phyloP scores from a whole-genome alignment of 2,888 invertebrate genomes.

The Microctonus brassicae region DNA sequence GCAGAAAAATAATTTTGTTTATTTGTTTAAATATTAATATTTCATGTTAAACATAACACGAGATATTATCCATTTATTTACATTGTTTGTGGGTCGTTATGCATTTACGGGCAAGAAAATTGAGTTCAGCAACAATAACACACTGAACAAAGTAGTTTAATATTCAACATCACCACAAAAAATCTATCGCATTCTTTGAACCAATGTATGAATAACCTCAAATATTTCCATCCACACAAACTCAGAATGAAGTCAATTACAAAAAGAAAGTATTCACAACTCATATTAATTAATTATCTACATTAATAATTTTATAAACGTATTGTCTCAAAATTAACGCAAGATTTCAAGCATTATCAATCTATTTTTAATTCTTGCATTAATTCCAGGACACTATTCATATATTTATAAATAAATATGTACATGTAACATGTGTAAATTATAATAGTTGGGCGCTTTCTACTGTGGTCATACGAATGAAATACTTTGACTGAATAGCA shows the following conservation, averaged over 20 bases:
- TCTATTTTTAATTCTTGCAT: no score
- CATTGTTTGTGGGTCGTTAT: slow-evolving; percentile 2
- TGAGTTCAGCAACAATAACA: not conserved
- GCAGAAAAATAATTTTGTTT: no score
- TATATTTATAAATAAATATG: not conserved
- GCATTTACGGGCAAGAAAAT: slow-evolving; percentile 6
- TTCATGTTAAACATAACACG: no score
- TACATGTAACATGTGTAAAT: slow-evolving; percentile 11
- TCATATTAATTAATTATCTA: slow-evolving; percentile 8
- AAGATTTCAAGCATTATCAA: no score
- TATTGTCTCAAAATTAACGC: no score
- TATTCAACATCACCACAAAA: not conserved
- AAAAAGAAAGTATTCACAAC: slow-evolving; percentile 40
- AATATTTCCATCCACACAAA: no score
- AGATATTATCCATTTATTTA: no score
- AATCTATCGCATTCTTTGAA: slow-evolving; percentile 5
- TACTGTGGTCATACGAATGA: slow-evolving; percentile 40
- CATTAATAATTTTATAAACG: not conserved
- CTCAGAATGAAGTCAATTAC: no score
- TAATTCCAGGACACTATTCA: no score
- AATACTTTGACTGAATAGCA: slow-evolving; percentile 45
- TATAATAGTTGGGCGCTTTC: slow-evolving; percentile 34
- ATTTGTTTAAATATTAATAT: no score
- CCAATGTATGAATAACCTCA: slow-evolving; percentile 4
- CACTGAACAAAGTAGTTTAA: slow-evolving; percentile 4